phyloP scores from a whole-genome alignment of 2,888 invertebrate species.

The Ochropacha duplaris region DNA sequence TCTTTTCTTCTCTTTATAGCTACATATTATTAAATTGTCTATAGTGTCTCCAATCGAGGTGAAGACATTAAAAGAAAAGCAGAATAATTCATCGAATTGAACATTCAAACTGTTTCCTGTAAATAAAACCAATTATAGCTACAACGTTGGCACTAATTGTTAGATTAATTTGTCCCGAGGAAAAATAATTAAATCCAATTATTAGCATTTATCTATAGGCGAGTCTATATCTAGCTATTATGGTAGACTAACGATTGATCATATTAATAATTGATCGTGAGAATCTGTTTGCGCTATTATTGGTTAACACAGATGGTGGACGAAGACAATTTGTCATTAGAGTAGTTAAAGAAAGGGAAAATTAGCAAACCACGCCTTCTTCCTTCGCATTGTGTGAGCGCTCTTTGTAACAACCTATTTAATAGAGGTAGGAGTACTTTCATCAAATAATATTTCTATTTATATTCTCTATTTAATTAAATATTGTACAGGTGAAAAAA shows the following conservation, averaged over 20 bases:
- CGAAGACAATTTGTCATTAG: neutral
- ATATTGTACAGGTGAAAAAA: too few relatives aligned
- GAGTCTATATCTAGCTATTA: neutral
- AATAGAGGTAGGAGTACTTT: too few relatives aligned
- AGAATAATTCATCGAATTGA: neutral
- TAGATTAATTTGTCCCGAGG: slow-evolving; percentile 27
- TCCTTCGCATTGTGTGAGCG: neutral
- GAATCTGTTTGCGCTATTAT: neutral
- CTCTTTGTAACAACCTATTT: too few relatives aligned
- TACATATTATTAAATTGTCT: too few relatives aligned
- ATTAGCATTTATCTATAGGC: slow-evolving; percentile 6
- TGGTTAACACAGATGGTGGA: neutral
- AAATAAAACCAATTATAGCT: slow-evolving; percentile 6
- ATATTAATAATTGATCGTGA: slow-evolving; percentile 3
- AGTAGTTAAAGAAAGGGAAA: neutral
- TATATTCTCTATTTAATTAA: too few relatives aligned
- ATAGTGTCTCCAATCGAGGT: too few relatives aligned
- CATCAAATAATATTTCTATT: too few relatives aligned
- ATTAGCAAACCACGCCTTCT: neutral
- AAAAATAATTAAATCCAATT: slow-evolving; percentile 24
- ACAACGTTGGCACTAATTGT: slow-evolving; percentile 19
- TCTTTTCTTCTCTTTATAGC: too few relatives aligned
- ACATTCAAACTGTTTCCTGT: slow-evolving; percentile 7
- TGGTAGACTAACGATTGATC: neutral
- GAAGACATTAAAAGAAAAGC: neutral